Conservation (phyloP, 37 sponge, comb jelly and placozoan genomes). For the Agelas oroides region DNA sequence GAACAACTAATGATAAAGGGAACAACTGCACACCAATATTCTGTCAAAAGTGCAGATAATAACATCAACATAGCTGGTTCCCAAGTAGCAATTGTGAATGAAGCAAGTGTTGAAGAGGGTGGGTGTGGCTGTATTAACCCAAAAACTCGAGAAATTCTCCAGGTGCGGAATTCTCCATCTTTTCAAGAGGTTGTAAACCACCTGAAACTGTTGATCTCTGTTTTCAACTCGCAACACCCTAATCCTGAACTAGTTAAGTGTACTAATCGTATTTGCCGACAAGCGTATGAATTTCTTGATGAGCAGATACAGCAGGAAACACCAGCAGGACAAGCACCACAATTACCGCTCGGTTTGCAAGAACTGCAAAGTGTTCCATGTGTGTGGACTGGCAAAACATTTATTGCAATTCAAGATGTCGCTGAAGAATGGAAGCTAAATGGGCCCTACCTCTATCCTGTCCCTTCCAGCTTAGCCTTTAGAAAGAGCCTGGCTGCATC, state of each 20-base stretch:
- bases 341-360: neutral
- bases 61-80: conserved; percentile 29
- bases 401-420: conserved; percentile 11
- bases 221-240: neutral
- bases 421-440: conserved; percentile 4
- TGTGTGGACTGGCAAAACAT: conserved; percentile 48
- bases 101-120: neutral
- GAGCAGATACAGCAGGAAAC: neutral
- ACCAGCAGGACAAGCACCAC: neutral
- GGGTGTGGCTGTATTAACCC: conserved; percentile 9
- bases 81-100: conserved; percentile 25
- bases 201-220: conserved; percentile 8
- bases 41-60: neutral
- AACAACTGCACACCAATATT: neutral
- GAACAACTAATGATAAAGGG: conserved; percentile 9
- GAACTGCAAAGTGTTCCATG: neutral
- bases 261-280: conserved; percentile 4
- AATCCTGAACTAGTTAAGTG: neutral
- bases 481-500: neutral
- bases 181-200: conserved; percentile 36
- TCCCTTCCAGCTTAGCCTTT: conserved; percentile 15
- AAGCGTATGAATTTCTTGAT: conserved; percentile 25
- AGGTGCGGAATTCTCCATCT: conserved; percentile 17
- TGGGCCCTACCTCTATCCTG: conserved; percentile 39
- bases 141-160: neutral